Evolutionary conservation across 2,888 invertebrate genomes (phyloP).

Genomic region (Tiliacea aurago): DNA sequence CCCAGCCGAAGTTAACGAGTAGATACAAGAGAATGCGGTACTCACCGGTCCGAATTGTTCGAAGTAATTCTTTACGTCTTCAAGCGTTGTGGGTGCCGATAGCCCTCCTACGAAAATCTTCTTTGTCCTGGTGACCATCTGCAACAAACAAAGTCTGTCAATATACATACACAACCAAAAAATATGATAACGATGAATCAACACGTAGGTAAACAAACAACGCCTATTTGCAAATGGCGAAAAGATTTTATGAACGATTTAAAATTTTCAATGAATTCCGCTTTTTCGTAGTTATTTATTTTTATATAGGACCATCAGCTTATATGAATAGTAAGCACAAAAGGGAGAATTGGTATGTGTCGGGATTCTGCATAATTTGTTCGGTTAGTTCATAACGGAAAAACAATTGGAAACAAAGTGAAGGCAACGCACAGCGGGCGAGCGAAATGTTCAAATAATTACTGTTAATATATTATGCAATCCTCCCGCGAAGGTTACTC

Average conservation of each 20-base stretch:
- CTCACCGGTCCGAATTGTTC: constrained; percentile 99
- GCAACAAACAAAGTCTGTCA: constrained; percentile 83
- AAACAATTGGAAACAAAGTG: constrained; percentile 75
- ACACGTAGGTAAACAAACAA: constrained; percentile 40
- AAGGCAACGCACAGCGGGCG: constrained; percentile 69
- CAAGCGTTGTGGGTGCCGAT: constrained; percentile 99
- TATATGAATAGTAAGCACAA: constrained; percentile 37
- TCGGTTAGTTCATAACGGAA: constrained; percentile 69
- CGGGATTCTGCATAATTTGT: constrained; percentile 52
- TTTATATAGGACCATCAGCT: constrained; percentile 24
- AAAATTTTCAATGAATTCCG: constrained; percentile 38
- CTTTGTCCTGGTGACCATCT: constrained; percentile 99
- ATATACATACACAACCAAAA: constrained; percentile 23
- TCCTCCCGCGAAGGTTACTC: constrained; percentile 76
- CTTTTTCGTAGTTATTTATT: constrained; percentile 46
- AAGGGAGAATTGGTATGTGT: constrained; percentile 32
- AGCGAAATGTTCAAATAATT: constrained; percentile 83
- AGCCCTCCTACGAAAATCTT: constrained; percentile 99
- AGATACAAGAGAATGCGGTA: constrained; percentile 54
- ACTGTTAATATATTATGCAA: constrained; percentile 86
- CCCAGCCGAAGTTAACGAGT: constrained; percentile 15
- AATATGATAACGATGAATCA: constrained; percentile 27
- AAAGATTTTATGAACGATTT: constrained; percentile 34
- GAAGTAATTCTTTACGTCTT: constrained; percentile 99
- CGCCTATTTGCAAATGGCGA: constrained; percentile 32